Evolutionary conservation across 2,888 invertebrate genomes (phyloP).

Genomic region (Smittia aterrima): DNA sequence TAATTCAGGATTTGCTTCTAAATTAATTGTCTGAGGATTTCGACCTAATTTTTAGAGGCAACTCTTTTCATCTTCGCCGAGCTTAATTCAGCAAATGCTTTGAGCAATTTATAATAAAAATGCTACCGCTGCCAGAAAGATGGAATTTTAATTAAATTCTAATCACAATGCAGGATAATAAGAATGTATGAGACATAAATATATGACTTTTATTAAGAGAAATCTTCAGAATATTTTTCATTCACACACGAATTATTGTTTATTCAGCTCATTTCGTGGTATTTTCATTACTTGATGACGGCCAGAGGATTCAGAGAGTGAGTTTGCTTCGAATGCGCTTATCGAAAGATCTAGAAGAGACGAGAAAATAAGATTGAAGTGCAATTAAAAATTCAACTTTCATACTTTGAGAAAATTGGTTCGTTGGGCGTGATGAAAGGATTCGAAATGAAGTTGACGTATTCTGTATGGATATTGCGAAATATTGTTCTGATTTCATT

Average conservation of each 20-base stretch:
- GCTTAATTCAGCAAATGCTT: background rate
- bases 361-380: constrained; percentile 40
- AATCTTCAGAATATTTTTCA: background rate
- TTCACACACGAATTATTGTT: background rate
- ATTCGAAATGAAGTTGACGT: constrained; percentile 68
- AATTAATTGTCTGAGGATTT: background rate
- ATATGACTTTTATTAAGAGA: background rate
- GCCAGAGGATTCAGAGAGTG: background rate
- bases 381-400: constrained; percentile 42
- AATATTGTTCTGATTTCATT: constrained; percentile 93
- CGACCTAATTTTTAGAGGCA: background rate
- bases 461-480: constrained; percentile 42
- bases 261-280: background rate
- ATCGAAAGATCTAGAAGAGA: constrained; percentile 61
- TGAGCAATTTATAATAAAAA: background rate
- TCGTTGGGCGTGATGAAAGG: constrained; percentile 96
- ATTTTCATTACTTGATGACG: background rate
- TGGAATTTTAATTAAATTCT: background rate
- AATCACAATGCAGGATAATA: background rate
- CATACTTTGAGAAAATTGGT: constrained; percentile 81
- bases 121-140: background rate
- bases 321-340: constrained; percentile 60
- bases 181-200: background rate
- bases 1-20: background rate
- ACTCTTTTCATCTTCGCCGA: background rate